Evolutionary conservation across 2,888 invertebrate species (phyloP).

Genomic region (Glyphotaelius pellucidus): DNA sequence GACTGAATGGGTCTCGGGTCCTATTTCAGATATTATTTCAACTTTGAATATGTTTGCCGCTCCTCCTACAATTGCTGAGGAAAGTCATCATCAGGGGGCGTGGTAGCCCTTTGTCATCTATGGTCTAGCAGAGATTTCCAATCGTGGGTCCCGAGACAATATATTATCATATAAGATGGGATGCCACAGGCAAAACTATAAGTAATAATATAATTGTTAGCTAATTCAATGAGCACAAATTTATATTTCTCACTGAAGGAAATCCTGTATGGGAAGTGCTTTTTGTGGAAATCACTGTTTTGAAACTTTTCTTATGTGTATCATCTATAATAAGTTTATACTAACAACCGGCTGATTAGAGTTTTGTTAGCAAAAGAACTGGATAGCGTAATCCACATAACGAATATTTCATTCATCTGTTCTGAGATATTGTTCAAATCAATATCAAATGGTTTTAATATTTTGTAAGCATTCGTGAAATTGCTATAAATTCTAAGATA

Average conservation of each 20-base stretch:
- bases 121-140: neutral
- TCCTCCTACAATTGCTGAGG: slow-evolving; percentile 30
- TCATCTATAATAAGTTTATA: neutral
- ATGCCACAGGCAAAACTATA: neutral
- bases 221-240: neutral
- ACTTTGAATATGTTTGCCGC: slow-evolving; percentile 7
- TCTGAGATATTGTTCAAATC: neutral
- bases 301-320: neutral
- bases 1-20: slow-evolving; percentile 13
- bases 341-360: neutral
- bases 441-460: neutral
- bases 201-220: neutral
- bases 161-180: neutral
- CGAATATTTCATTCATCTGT: neutral
- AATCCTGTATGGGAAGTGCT: neutral
- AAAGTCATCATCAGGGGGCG: slow-evolving; percentile 40
- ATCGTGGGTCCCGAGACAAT: neutral
- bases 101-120: slow-evolving; percentile 48
- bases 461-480: no score
- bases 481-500: no score
- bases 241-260: neutral
- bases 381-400: no score
- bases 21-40: neutral
- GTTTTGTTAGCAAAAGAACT: neutral
- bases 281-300: neutral